Evolutionary conservation across 2,113 vertebrate genomes (phyloP), one percentile per base, ranked within the genome.

Genomic region (Cinclus mexicanus): DNA sequence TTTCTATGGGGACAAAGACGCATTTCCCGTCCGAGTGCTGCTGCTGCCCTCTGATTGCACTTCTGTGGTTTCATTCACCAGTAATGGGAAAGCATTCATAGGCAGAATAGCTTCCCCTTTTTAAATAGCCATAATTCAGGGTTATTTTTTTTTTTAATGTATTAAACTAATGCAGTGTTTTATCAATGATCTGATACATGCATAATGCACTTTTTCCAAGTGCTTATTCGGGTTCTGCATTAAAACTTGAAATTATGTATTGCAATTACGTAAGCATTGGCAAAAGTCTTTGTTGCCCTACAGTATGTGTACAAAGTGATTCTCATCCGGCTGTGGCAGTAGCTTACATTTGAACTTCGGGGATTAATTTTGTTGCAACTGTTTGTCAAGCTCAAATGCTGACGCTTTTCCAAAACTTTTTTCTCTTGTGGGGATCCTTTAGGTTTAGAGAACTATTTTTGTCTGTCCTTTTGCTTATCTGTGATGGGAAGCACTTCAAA

Each of bases 1-100:
- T 98, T 97, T 97, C 98, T 94, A 97, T 97, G 97, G 97, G 65
- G 95, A 98, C 96, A 86, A 87, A 96, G 97, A 97, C 80, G 94
- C 94, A 95, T 97, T 98, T 98, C 97, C 98, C 91, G 95, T 96
- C 95, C 89, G 95, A 97, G 94, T 92, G 95, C 93, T 93, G 84
- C 91, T 96, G 90, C 59, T 75, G 96, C 93, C 86, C 97, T 96
- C 96, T 93, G 97, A 97, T 97, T 96, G 95, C 95, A 92, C 94
- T 96, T 96, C 83, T 95, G 96, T 94, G 95, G 93, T 96, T 96
- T 97, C 94, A 98, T 97, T 97, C 96, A 98, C 95, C 83, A 93
- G 94, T 95, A 95, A 94, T 87, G 93, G 96, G 97, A 97, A 97
- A 96, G 95, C 87, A 89, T 96, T 97, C 93, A 96, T 84, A 83